Evolutionary conservation across 1,140 invertebrate genomes (phyloP), one percentile per base, ranked within the genome.

Genomic region (Drosophila melanica): DNA sequence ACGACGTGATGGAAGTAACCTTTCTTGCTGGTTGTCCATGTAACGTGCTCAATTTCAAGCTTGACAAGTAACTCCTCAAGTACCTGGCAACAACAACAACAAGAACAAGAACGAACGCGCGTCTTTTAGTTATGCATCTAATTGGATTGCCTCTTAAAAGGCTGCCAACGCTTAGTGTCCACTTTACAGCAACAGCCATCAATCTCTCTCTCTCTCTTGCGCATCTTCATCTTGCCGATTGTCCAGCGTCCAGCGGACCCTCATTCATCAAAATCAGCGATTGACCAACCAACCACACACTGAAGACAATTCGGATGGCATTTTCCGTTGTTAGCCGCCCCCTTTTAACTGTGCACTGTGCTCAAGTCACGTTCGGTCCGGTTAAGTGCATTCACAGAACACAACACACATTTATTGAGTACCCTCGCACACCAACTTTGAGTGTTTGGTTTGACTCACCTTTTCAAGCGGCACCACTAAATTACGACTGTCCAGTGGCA

Each of bases 1-100:
- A 95, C 94, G 20, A 96, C 94, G 92, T 95, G 94, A 86, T 94
- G 94, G 80, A 95, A 95, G 90, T 94, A 94, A 44, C 94, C 94
- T 23, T 92, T 92, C 80, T 94, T 95, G 81, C 95, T 95, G 50
- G 93, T 94, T 70, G 93, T 93, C 95, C 95, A 95, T 12, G 95
- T 94, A 10, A 94, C 94, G 75, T 95, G 94, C 65, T 95, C 94
- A n/a, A 95, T 94, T 79, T 94, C 93, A 10, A 95, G 90, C 89
- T 95, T 95, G 66, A 92, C 94, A 48, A 95, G 89, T 33, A 95
- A 79, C 78, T 95, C 94, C 67, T 95, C 93, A 16, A 95, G 91
- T 53, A 95, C 94, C 94, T 95, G 51, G 20, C 23, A 55, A n/a
- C 8, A 41, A 12, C 7, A 67, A 42, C 18, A 68, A n/a, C 16